Conservation (phyloP, 2,888 invertebrate genomes). For the Acronicta leporina region DNA sequence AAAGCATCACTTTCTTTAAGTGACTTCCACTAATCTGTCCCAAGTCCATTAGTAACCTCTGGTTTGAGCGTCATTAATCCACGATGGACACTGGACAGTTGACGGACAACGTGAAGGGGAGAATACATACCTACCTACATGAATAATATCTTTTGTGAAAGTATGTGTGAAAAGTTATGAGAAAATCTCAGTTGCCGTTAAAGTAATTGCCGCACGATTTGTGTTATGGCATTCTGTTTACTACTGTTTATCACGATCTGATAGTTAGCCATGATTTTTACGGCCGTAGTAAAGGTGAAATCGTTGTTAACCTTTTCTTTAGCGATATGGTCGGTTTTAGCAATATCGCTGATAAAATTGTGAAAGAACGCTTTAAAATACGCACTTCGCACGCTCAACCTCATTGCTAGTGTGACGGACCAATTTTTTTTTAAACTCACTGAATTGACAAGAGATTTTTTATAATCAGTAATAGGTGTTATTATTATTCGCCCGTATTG, state of each 20-base stretch:
- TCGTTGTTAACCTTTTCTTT: slow-evolving; percentile 17
- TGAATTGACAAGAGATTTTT: too few species aligned
- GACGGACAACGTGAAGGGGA: slow-evolving; percentile 51
- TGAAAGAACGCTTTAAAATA: too few species aligned
- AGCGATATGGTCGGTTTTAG: not conserved
- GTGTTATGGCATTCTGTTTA: slow-evolving; percentile 38
- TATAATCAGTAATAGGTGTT: too few species aligned
- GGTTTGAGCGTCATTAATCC: slow-evolving; percentile 53
- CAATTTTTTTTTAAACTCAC: too few species aligned
- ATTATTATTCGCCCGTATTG: too few species aligned
- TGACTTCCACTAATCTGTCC: slow-evolving; percentile 32
- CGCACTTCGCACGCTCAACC: too few species aligned
- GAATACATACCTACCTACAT: slow-evolving; percentile 19
- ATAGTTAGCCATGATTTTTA: slow-evolving; percentile 48
- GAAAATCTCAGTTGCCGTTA: slow-evolving; percentile 44
- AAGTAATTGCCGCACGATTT: slow-evolving; percentile 44
- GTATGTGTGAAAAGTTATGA: slow-evolving; percentile 44
- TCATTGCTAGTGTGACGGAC: too few species aligned
- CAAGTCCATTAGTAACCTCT: slow-evolving; percentile 56
- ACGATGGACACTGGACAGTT: slow-evolving; percentile 51
- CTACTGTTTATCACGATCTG: slow-evolving; percentile 43
- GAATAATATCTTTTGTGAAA: slow-evolving; percentile 54
- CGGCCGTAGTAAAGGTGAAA: slow-evolving; percentile 26
- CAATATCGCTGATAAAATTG: not conserved
- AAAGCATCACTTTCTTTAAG: slow-evolving; percentile 45